A percentile compares a stretch with the other conserved stretches of the same genome.
phyloP scores from a whole-genome alignment of 2,888 invertebrate genomes.

The Allacma fusca region DNA sequence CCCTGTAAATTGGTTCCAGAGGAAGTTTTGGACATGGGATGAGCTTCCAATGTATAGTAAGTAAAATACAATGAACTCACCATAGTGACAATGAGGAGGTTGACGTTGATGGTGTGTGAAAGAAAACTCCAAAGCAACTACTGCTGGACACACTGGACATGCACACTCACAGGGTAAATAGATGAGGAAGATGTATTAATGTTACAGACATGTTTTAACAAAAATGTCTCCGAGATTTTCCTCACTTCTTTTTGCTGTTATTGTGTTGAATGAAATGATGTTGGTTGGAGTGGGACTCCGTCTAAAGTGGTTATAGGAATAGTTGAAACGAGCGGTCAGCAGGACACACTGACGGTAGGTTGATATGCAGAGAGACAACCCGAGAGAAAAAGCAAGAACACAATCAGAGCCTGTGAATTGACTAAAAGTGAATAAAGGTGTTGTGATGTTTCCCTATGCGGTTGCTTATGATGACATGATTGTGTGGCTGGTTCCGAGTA shows the following conservation, averaged over 20 bases:
- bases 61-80: no score
- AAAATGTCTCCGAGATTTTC: background rate
- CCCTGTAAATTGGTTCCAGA: no score
- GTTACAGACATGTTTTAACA: background rate
- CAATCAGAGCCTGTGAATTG: conserved; percentile 1
- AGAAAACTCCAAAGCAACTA: background rate
- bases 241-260: no score
- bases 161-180: background rate
- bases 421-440: conserved; percentile 16
- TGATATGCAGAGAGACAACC: background rate
- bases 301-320: no score
- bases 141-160: background rate
- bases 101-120: conserved; percentile 1
- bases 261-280: no score
- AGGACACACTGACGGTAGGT: no score
- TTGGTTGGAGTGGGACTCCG: no score
- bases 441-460: background rate
- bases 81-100: conserved; percentile 3
- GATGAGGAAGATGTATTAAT: background rate
- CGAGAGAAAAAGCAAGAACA: background rate
- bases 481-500: conserved; percentile 16
- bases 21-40: no score
- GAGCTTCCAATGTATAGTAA: no score
- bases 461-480: conserved; percentile 5
- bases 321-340: background rate